phyloP scores from a whole-genome alignment of 2,888 invertebrate species.

The Watsonalla cultraria region DNA sequence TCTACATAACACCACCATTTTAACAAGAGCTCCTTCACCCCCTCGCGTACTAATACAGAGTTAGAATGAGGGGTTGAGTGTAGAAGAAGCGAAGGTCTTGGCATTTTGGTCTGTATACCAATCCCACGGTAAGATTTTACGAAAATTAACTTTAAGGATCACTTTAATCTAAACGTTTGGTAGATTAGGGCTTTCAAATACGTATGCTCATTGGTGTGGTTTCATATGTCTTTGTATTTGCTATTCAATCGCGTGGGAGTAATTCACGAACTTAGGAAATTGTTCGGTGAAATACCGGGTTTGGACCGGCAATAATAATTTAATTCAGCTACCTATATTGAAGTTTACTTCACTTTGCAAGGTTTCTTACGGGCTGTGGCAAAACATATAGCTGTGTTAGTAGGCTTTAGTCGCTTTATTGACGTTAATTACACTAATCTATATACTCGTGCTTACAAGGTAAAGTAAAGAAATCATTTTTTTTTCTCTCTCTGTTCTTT shows the following conservation, averaged over 20 bases:
- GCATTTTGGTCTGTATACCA: constrained; percentile 31
- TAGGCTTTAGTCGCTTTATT: too few species aligned
- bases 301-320: background rate
- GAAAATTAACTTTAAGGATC: constrained; percentile 72
- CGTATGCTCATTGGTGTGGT: constrained; percentile 47
- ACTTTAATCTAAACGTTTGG: constrained; percentile 67
- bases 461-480: too few species aligned
- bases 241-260: constrained; percentile 2
- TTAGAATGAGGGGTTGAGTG: constrained; percentile 11
- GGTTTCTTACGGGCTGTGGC: too few species aligned
- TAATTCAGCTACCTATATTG: background rate
- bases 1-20: constrained; percentile 33
- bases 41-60: constrained; percentile 15
- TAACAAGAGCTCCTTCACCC: constrained; percentile 33
- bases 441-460: too few species aligned
- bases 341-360: too few species aligned
- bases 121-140: constrained; percentile 67
- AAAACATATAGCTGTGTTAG: too few species aligned
- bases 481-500: too few species aligned
- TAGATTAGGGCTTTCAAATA: constrained; percentile 59
- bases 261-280: background rate
- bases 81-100: constrained; percentile 24
- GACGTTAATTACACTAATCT: too few species aligned
- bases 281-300: background rate
- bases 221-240: constrained; percentile 26